phyloP scores from a whole-genome alignment of 2,113 vertebrate species.

The Cranoglanis bouderius region DNA sequence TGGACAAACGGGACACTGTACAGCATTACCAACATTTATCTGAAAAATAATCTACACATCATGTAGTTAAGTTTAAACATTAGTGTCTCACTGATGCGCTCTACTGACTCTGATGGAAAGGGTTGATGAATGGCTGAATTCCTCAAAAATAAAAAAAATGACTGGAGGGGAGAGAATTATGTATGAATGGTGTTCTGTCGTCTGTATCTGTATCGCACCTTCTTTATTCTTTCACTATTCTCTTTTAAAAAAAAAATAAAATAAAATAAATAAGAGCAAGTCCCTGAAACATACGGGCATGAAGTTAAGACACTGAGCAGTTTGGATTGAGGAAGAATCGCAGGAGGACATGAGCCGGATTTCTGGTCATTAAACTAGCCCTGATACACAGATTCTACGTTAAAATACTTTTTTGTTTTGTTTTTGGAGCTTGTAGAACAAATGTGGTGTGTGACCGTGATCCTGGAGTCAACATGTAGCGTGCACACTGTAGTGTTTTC shows the following conservation, averaged over 20 bases:
- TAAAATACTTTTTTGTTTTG: not conserved
- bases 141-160: not conserved
- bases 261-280: not conserved
- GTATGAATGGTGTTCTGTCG: not conserved
- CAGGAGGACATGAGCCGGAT: not conserved
- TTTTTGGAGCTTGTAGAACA: not conserved
- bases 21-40: not conserved
- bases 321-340: not conserved
- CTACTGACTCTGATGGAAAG: not conserved
- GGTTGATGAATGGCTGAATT: not conserved
- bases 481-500: not conserved
- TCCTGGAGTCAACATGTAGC: not conserved
- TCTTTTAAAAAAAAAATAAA: not conserved
- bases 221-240: not conserved
- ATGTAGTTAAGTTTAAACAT: not conserved
- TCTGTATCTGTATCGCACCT: not conserved
- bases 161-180: not conserved
- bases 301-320: not conserved
- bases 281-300: not conserved
- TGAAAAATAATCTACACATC: not conserved
- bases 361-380: not conserved
- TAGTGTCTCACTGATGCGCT: not conserved
- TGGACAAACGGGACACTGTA: conserved; percentile 10
- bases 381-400: not conserved
- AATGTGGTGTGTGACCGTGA: not conserved